These are phyloP conservation scores for Oreochromis mossambicus DNA, from an alignment of 2,797 vertebrate species.

Conservation along the genomic window DNA sequence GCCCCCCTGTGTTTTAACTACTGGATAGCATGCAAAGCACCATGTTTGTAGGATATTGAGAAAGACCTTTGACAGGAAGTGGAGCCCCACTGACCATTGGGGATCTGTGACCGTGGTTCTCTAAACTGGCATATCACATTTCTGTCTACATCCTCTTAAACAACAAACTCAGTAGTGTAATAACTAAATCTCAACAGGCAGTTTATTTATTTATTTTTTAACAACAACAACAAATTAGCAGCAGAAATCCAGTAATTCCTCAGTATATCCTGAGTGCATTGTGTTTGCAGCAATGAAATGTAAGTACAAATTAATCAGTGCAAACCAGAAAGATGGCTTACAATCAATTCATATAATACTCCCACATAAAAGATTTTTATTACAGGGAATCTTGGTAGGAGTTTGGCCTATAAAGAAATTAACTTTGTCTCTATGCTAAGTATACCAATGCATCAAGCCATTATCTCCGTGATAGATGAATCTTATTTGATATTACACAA, in stretches of 20 bases:
- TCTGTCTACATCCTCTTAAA: slow-evolving; percentile 57
- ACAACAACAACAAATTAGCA: not conserved
- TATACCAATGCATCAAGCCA: slow-evolving; percentile 83
- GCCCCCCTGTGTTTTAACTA: slow-evolving; percentile 52
- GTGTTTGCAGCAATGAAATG: slow-evolving; percentile 52
- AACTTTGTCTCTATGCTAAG: slow-evolving; percentile 84
- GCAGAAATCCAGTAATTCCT: not conserved
- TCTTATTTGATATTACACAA: slow-evolving; percentile 84
- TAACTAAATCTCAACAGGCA: slow-evolving; percentile 7
- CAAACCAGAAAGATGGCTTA: slow-evolving; percentile 71
- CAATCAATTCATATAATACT: slow-evolving; percentile 81
- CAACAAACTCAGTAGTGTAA: slow-evolving; percentile 30
- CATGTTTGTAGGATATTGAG: slow-evolving; percentile 78
- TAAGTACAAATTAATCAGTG: slow-evolving; percentile 65
- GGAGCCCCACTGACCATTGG: slow-evolving; percentile 61
- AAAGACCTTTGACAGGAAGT: slow-evolving; percentile 77
- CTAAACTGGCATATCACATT: slow-evolving; percentile 74
- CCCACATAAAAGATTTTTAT: slow-evolving; percentile 78
- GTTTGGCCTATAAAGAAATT: slow-evolving; percentile 83
- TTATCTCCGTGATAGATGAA: slow-evolving; percentile 87
- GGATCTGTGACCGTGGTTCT: slow-evolving; percentile 66
- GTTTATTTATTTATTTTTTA: not conserved
- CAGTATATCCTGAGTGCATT: slow-evolving; percentile 20
- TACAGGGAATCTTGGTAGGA: slow-evolving; percentile 70
- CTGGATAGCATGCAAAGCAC: slow-evolving; percentile 52